phyloP scores from a whole-genome alignment of 2,113 vertebrate species.

The Ovis canadensis region DNA sequence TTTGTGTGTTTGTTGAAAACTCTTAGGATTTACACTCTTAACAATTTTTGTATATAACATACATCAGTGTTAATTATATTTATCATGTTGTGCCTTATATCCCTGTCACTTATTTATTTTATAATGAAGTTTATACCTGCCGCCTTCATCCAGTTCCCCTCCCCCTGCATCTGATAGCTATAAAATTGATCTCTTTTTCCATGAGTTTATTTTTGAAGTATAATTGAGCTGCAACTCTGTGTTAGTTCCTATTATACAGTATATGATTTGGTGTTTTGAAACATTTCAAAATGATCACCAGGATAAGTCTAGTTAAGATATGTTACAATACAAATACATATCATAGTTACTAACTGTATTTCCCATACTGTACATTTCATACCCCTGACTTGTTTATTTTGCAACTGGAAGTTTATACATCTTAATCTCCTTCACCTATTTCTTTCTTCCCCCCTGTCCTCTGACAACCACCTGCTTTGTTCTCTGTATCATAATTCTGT shows the following conservation, averaged over 20 bases:
- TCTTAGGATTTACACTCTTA: neutral
- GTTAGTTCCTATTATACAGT: neutral
- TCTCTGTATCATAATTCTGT: neutral
- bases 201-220: neutral
- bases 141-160: neutral
- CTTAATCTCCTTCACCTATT: neutral
- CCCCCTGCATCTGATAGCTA: neutral
- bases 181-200: neutral
- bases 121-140: neutral
- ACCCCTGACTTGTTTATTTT: neutral
- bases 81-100: neutral
- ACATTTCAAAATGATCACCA: neutral
- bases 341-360: neutral
- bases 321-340: neutral
- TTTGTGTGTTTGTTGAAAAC: neutral
- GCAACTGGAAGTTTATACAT: neutral
- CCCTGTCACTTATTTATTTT: neutral
- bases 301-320: neutral
- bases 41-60: neutral
- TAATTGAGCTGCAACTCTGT: neutral
- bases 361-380: neutral
- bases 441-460: neutral
- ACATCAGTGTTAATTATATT: neutral
- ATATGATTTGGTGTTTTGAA: neutral
- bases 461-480: neutral